phyloP scores from a whole-genome alignment of 1,140 invertebrate species.

The Euschistus heros region DNA sequence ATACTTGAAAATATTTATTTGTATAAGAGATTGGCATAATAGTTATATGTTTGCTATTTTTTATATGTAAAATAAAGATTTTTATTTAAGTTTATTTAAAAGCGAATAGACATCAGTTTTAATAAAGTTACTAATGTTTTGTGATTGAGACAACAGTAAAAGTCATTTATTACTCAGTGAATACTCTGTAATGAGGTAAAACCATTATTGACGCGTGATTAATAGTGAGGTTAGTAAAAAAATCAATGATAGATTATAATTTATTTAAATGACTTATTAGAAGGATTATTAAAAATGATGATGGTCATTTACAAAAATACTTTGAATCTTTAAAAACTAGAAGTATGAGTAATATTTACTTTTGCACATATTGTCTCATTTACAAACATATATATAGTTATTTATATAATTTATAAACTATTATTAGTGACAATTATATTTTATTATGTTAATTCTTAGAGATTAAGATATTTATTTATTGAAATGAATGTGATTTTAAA shows the following conservation, averaged over 20 bases:
- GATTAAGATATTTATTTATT: conserved; percentile 15
- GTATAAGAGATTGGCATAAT: background rate
- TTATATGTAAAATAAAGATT: conserved; percentile 10
- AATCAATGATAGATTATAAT: too few relatives aligned
- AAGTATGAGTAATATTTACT: too few relatives aligned
- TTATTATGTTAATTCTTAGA: conserved; percentile 13
- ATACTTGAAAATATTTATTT: background rate
- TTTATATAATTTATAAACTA: conserved; percentile 5
- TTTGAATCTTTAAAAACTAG: too few relatives aligned
- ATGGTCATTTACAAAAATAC: too few relatives aligned
- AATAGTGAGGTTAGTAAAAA: too few relatives aligned
- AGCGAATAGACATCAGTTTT: conserved; percentile 4
- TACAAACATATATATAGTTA: conserved; percentile 2
- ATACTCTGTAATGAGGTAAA: too few relatives aligned
- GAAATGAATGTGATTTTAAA: conserved; percentile 11
- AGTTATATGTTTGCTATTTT: conserved; percentile 9
- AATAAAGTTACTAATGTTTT: background rate
- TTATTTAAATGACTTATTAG: too few relatives aligned
- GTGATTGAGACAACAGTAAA: too few relatives aligned
- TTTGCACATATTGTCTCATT: background rate
- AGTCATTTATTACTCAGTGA: too few relatives aligned
- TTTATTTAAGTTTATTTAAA: background rate
- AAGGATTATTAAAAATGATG: too few relatives aligned
- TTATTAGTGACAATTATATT: background rate
- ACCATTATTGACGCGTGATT: too few relatives aligned